These are phyloP conservation scores for Nephrotoma guestfalica DNA, from an alignment of 2,888 invertebrate species.

Conservation along the genomic window DNA sequence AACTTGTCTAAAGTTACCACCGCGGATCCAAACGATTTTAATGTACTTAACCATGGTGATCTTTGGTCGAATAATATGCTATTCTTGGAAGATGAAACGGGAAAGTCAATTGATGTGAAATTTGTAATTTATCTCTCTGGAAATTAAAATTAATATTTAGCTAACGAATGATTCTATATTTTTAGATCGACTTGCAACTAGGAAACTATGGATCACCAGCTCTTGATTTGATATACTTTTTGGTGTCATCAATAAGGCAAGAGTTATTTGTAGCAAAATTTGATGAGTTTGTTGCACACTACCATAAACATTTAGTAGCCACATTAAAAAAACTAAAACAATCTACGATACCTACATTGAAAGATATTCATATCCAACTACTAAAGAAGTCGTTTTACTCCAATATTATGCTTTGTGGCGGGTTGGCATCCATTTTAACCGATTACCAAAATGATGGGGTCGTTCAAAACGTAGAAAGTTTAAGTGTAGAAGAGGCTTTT, in stretches of 20 bases:
- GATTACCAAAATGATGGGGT: neutral
- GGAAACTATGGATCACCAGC: conserved; percentile 29
- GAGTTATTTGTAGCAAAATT: neutral
- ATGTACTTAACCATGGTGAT: neutral
- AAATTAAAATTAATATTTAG: neutral
- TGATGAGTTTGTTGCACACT: neutral
- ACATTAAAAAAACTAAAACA: neutral
- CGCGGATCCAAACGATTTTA: neutral
- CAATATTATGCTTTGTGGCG: neutral
- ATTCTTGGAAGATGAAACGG: neutral
- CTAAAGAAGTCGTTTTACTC: neutral
- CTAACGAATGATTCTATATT: neutral
- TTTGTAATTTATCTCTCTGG: neutral
- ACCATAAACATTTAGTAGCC: neutral
- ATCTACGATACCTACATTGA: neutral
- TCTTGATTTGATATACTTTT: conserved; percentile 27
- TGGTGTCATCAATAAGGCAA: conserved; percentile 9
- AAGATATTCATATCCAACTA: neutral
- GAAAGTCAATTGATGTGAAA: neutral
- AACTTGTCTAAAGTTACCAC: neutral
- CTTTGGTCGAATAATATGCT: neutral
- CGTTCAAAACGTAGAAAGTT: neutral
- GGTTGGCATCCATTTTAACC: neutral
- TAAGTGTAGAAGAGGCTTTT: neutral
- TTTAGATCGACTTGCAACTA: conserved; percentile 28